Evolutionary conservation across 2,888 invertebrate species (phyloP).

Genomic region (Lasioglossum villosulum): DNA sequence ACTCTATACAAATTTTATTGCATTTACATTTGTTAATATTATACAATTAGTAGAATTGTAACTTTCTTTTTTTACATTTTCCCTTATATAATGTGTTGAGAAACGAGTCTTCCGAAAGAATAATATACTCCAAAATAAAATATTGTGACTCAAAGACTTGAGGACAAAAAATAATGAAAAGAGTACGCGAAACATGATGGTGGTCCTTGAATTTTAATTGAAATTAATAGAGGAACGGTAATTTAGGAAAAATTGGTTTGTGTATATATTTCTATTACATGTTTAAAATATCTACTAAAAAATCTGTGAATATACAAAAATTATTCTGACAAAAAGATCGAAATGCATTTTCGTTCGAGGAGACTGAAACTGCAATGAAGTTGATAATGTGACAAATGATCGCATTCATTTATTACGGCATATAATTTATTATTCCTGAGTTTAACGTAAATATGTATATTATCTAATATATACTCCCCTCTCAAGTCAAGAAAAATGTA

Average conservation of each 20-base stretch:
- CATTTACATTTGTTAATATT: conserved; percentile 41
- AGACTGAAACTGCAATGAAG: conserved; percentile 36
- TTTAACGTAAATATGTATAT: not conserved
- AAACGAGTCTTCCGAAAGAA: conserved; percentile 40
- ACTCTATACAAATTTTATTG: conserved; percentile 10
- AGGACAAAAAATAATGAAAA: not conserved
- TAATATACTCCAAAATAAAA: not conserved
- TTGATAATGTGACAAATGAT: conserved; percentile 10
- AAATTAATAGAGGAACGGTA: not conserved
- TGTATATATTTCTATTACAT: not conserved
- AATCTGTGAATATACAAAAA: conserved; percentile 11
- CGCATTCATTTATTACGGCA: not conserved
- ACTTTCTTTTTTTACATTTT: conserved; percentile 28
- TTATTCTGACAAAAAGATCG: not conserved
- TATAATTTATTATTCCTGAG: not conserved
- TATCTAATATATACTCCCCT: not conserved
- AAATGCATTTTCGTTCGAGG: conserved; percentile 30
- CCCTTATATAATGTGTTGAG: conserved; percentile 7
- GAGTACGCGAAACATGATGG: conserved; percentile 7
- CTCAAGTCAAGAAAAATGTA: not conserved
- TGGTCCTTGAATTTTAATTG: not conserved
- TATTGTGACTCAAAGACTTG: not conserved
- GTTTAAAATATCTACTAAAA: conserved; percentile 11
- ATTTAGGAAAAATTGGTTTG: not conserved
- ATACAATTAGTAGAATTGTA: not conserved